Conservation (phyloP, 2,888 invertebrate genomes). For the Napeogenes sylphis region DNA sequence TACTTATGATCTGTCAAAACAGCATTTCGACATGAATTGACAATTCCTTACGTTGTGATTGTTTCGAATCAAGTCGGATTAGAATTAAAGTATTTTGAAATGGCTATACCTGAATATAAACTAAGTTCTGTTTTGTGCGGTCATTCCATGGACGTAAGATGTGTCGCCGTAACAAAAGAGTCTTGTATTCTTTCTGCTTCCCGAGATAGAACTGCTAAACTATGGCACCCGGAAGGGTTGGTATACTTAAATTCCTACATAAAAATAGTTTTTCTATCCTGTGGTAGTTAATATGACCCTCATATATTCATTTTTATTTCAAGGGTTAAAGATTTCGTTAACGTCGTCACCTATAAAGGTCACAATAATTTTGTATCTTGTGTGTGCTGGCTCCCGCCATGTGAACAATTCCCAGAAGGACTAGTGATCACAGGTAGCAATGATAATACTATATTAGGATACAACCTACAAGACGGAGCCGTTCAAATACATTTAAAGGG, state of each 20-base stretch:
- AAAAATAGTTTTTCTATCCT: neutral
- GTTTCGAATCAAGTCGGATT: conserved; percentile 38
- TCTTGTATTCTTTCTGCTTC: conserved; percentile 91
- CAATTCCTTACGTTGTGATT: conserved; percentile 37
- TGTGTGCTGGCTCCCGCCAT: conserved; percentile 86
- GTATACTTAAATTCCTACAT: conserved; percentile 20
- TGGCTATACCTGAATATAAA: conserved; percentile 82
- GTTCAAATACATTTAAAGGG: conserved; percentile 85
- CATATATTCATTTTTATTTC: neutral
- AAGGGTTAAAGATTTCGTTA: conserved; percentile 79
- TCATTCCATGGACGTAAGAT: conserved; percentile 91
- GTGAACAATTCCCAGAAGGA: conserved; percentile 83
- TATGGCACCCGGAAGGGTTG: conserved; percentile 89
- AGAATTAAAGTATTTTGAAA: conserved; percentile 36
- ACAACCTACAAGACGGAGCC: conserved; percentile 82
- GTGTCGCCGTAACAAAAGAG: conserved; percentile 81
- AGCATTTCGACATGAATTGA: conserved; percentile 13
- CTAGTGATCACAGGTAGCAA: conserved; percentile 93
- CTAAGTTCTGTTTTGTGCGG: conserved; percentile 86
- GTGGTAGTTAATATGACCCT: neutral
- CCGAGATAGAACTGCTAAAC: conserved; percentile 90
- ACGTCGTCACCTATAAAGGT: conserved; percentile 83
- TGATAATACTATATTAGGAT: conserved; percentile 89
- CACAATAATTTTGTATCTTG: conserved; percentile 92
- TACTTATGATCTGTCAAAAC: conserved; percentile 35